Evolutionary conservation across 1,140 invertebrate species (phyloP).

Genomic region (Lasioglossum albipes): DNA sequence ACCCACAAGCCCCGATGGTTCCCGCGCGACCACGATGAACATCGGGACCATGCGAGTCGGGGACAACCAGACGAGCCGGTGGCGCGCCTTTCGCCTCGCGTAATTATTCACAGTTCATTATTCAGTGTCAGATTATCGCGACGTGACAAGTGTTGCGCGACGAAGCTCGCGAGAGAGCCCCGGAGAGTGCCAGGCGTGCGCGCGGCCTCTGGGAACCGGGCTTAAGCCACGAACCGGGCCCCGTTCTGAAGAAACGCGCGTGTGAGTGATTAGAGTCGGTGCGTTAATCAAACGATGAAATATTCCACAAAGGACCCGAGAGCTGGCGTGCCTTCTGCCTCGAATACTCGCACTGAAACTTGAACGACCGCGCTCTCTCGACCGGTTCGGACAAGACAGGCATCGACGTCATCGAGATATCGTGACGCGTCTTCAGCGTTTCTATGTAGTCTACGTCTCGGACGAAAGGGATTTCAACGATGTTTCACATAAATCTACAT

Average conservation of each 20-base stretch:
- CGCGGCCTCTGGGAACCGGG: constrained; percentile 34
- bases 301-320: constrained; percentile 62
- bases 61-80: constrained; percentile 10
- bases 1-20: constrained; percentile 52
- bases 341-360: constrained; percentile 29
- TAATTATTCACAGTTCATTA: constrained; percentile 64
- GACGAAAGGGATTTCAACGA: too few relatives aligned
- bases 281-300: constrained; percentile 72
- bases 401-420: neutral
- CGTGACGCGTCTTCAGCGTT: too few relatives aligned
- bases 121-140: constrained; percentile 59
- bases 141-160: constrained; percentile 53
- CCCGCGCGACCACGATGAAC: constrained; percentile 2
- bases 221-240: constrained; percentile 32
- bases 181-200: neutral
- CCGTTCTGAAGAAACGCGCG: constrained; percentile 44
- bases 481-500: too few relatives aligned
- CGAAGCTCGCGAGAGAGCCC: constrained; percentile 23
- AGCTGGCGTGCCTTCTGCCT: constrained; percentile 43
- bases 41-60: constrained; percentile 17
- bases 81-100: constrained; percentile 52
- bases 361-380: constrained; percentile 16
- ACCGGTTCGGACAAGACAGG: constrained; percentile 53
- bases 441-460: too few relatives aligned
- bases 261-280: constrained; percentile 66